Conservation (phyloP, 64 coral and sea anemone genomes). For the Catalaphyllia jardinei region DNA sequence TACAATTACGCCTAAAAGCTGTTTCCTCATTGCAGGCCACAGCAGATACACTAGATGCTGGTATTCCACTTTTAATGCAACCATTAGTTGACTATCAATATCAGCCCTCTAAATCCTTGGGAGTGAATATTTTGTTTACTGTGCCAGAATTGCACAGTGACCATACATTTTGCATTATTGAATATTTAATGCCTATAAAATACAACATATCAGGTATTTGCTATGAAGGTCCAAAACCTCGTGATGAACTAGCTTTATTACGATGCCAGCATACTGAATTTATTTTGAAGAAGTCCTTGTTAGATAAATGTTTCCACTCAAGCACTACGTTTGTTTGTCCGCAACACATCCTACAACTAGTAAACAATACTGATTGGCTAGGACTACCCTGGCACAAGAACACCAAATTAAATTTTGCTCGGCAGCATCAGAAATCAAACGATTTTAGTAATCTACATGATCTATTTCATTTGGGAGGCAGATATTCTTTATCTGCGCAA, state of each 20-base stretch:
- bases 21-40: neutral
- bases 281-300: neutral
- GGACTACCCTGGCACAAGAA: neutral
- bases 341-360: neutral
- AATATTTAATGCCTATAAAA: slow-evolving; percentile 12
- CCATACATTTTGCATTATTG: neutral
- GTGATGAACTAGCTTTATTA: neutral
- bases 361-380: slow-evolving; percentile 20
- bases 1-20: neutral
- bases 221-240: neutral
- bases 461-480: neutral
- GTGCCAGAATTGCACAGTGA: neutral
- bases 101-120: neutral
- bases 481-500: neutral
- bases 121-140: slow-evolving; percentile 1
- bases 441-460: neutral
- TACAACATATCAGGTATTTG: slow-evolving; percentile 25
- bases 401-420: neutral
- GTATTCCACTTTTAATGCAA: neutral
- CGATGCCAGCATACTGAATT: neutral
- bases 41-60: neutral
- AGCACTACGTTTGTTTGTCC: neutral
- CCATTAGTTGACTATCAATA: slow-evolving; percentile 22
- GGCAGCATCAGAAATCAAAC: neutral
- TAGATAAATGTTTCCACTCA: neutral